Evolutionary conservation across 2,113 vertebrate species (phyloP).

Genomic region (Ameiurus melas): DNA sequence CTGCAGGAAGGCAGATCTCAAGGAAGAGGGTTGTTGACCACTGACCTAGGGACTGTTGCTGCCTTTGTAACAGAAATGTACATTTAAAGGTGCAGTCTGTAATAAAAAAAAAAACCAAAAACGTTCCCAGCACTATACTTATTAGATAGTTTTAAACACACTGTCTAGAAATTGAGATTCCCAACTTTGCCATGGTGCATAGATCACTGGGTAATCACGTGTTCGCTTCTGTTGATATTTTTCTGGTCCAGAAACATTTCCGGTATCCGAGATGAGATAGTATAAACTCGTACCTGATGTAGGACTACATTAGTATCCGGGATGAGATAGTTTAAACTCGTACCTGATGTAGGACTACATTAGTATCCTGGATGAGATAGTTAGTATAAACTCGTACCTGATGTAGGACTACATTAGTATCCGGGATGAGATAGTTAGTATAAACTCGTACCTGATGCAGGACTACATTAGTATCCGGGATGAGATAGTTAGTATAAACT

Average conservation of each 20-base stretch:
- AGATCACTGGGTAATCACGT: background rate
- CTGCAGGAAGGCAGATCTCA: no score
- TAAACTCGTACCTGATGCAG: no score
- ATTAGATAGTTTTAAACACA: background rate
- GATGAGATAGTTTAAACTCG: constrained; percentile 60
- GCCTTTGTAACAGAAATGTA: background rate
- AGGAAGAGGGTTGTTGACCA: no score
- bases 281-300: background rate
- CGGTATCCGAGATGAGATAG: constrained; percentile 60
- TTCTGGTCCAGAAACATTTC: background rate
- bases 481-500: no score
- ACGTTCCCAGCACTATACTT: background rate
- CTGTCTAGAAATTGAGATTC: background rate
- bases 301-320: constrained; percentile 90
- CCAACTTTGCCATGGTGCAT: background rate
- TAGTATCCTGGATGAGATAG: constrained; percentile 49
- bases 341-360: constrained; percentile 80
- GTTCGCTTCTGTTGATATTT: background rate
- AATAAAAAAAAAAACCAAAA: background rate
- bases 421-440: no score
- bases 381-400: no score
- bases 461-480: no score
- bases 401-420: no score
- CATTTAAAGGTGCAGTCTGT: background rate
- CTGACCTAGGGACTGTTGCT: background rate